Percentiles rank a stretch among this genome's conserved stretches.
These are phyloP conservation scores for Prionace glauca DNA, from an alignment of 2,797 vertebrate species.

Conservation along the genomic window DNA sequence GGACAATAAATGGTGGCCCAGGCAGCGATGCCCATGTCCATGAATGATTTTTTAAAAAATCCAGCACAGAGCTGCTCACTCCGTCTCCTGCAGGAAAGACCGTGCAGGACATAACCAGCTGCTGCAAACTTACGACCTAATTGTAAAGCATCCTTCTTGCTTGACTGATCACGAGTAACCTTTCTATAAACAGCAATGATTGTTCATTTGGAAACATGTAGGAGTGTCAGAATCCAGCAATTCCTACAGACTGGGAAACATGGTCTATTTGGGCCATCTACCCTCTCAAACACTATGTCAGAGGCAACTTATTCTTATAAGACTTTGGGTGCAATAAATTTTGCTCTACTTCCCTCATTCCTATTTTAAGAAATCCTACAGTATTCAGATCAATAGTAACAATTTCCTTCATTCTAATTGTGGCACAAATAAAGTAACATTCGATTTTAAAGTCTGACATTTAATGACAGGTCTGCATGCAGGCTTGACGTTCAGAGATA, in stretches of 20 bases:
- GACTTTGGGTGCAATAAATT: not conserved
- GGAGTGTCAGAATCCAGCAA: conserved; percentile 54
- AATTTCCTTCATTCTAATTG: not conserved
- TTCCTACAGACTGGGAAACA: not conserved
- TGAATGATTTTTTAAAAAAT: conserved; percentile 43
- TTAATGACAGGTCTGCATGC: not conserved
- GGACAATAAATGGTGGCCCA: too few species aligned
- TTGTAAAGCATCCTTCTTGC: conserved; percentile 76
- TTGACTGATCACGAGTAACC: conserved; percentile 65
- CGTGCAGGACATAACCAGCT: conserved; percentile 86
- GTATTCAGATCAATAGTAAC: not conserved
- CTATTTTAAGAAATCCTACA: not conserved
- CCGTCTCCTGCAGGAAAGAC: conserved; percentile 79
- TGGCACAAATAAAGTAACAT: not conserved
- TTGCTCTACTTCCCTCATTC: not conserved
- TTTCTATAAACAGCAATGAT: conserved; percentile 95
- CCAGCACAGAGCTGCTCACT: conserved; percentile 95
- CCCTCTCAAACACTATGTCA: too few species aligned
- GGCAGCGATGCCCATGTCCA: too few species aligned
- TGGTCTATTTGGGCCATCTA: not conserved
- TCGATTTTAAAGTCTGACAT: not conserved
- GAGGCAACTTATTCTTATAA: not conserved
- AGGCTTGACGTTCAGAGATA: not conserved
- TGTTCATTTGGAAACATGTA: conserved; percentile 93
- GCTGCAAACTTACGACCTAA: conserved; percentile 81